Evolutionary conservation across 2,797 vertebrate species (phyloP), one percentile per base, ranked within the genome.

Genomic region (Scolopax rusticola): DNA sequence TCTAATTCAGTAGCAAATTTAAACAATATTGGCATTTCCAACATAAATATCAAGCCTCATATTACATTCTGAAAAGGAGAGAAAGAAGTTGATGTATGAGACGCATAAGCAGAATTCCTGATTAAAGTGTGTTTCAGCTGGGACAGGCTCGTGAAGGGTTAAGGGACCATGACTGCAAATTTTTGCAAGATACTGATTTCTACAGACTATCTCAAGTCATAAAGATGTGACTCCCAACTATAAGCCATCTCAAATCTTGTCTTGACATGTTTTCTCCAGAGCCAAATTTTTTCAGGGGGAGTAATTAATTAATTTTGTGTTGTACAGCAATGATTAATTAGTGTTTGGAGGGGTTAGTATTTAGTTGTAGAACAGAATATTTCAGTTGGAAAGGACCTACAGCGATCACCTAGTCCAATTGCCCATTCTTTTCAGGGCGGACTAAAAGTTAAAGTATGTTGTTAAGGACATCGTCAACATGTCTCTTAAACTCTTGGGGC

Each of bases 201-300:
- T 47, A 32, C 17, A 75, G 21, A 43, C 36, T 19, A 12, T 68
- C 41, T 20, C 11, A 82, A 63, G 9, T n/a, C 19, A 14, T 12
- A 41, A 8, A 36, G 36, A 36, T 6, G 25, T 47, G 15, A 10
- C 76, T 80, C 70, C 48, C 81, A 54, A 25, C 15, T 21, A 32
- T 3, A 12, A 70, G 4, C 15, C 60, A 4, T 70, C 30, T 24
- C 61, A 86, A 54, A 69, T 53, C 4, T 11, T 5, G 3, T 54
- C 33, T 67, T 91, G 12, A 57, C 0, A 6, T 11, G 24, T 20
- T 56, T 75, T 45, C 32, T 41, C 4, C 11, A 60, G 7, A 51
- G 9, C 6, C 36, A 74, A 16, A 16, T 3, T 3, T 3, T 75
- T 59, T 47, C 11, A 7, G 4, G 1, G 12, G 11, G 8, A 3